These are phyloP conservation scores for Glaucidium brasilianum DNA, from an alignment of 2,113 vertebrate species.

Conservation along the genomic window DNA sequence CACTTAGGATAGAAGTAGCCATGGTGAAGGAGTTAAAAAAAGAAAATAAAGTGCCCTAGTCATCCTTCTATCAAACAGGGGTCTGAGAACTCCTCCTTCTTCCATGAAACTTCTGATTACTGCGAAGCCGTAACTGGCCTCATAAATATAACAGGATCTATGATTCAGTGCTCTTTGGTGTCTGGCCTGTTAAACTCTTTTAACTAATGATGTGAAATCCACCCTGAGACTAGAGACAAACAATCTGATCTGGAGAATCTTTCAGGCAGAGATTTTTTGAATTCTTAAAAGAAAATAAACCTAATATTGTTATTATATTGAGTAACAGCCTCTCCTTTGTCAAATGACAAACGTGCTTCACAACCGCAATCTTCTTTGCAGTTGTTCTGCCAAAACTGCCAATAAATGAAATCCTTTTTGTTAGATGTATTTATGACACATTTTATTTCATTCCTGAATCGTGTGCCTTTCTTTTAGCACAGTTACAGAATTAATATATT, in stretches of 20 bases:
- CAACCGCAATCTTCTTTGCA: background rate
- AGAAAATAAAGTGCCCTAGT: background rate
- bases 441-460: constrained; percentile 4
- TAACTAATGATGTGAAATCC: background rate
- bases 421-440: constrained; percentile 11
- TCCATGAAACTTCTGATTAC: background rate
- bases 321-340: background rate
- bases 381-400: constrained; percentile 31
- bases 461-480: background rate
- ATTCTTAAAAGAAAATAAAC: background rate
- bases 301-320: background rate
- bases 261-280: background rate
- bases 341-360: background rate
- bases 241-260: background rate
- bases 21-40: background rate
- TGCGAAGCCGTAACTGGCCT: background rate
- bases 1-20: background rate
- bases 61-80: background rate
- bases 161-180: background rate
- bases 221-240: background rate
- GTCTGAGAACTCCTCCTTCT: background rate
- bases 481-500: background rate
- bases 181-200: background rate
- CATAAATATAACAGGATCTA: background rate
- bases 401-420: constrained; percentile 46